Percentiles rank a stretch among this genome's conserved stretches.
These are phyloP conservation scores for Grus americana DNA, from an alignment of 2,113 vertebrate genomes.

Conservation along the genomic window DNA sequence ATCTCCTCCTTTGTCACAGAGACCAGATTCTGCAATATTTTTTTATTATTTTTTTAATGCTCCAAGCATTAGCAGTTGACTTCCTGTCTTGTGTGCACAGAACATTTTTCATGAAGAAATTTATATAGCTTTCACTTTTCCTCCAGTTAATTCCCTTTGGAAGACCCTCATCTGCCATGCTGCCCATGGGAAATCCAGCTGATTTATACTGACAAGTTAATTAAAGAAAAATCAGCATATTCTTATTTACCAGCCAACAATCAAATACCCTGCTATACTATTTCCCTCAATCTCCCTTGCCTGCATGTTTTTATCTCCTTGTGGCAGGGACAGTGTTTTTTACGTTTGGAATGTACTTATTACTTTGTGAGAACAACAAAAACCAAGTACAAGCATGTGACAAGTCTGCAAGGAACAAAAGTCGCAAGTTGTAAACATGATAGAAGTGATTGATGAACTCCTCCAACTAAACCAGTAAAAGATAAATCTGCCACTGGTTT, in stretches of 20 bases:
- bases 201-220: slow-evolving; percentile 58
- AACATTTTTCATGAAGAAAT: slow-evolving; percentile 13
- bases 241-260: slow-evolving; percentile 43
- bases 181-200: slow-evolving; percentile 24
- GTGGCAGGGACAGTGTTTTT: background rate
- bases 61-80: background rate
- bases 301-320: background rate
- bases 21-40: background rate
- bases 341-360: background rate
- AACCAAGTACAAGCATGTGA: background rate
- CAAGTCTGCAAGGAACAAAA: background rate
- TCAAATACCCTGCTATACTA: background rate
- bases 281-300: background rate
- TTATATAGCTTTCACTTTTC: background rate
- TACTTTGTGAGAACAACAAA: background rate
- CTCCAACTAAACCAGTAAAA: background rate
- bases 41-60: background rate
- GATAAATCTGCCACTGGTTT: background rate
- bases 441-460: background rate
- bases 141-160: slow-evolving; percentile 24
- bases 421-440: background rate
- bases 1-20: background rate
- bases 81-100: background rate
- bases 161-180: slow-evolving; percentile 11
- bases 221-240: slow-evolving; percentile 21